Evolutionary conservation across 2,113 vertebrate genomes (phyloP).

Genomic region (Sander vitreus): DNA sequence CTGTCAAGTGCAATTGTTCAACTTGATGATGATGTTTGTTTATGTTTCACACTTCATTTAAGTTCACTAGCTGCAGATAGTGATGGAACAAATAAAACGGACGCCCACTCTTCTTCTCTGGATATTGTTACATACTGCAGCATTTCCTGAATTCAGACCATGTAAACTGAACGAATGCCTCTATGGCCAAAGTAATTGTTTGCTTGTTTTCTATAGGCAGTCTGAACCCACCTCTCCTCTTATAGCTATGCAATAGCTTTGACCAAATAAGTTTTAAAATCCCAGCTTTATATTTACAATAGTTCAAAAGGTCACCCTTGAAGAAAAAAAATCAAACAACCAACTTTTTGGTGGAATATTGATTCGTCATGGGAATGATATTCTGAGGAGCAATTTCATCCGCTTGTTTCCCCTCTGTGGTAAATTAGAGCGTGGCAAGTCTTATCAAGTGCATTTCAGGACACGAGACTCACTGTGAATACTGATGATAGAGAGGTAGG

Average conservation of each 20-base stretch:
- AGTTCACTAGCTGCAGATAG: background rate
- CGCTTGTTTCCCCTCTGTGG: slow-evolving; percentile 54
- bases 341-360: slow-evolving; percentile 60
- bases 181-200: slow-evolving; percentile 5
- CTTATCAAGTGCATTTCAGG: slow-evolving; percentile 62
- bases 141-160: slow-evolving; percentile 7
- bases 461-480: slow-evolving; percentile 54
- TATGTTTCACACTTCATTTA: background rate
- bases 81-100: background rate
- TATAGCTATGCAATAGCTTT: background rate
- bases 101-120: background rate
- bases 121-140: background rate
- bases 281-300: slow-evolving; percentile 23
- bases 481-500: slow-evolving; percentile 63
- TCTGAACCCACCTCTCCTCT: background rate
- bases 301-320: slow-evolving; percentile 60
- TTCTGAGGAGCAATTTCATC: slow-evolving; percentile 61
- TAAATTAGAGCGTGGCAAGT: slow-evolving; percentile 64
- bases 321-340: slow-evolving; percentile 34
- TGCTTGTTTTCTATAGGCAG: background rate
- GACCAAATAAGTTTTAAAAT: slow-evolving; percentile 16
- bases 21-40: background rate
- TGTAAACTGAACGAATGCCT: background rate
- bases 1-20: background rate
- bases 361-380: slow-evolving; percentile 68